phyloP scores from a whole-genome alignment of 2,113 vertebrate species.

The Nibea albiflora region DNA sequence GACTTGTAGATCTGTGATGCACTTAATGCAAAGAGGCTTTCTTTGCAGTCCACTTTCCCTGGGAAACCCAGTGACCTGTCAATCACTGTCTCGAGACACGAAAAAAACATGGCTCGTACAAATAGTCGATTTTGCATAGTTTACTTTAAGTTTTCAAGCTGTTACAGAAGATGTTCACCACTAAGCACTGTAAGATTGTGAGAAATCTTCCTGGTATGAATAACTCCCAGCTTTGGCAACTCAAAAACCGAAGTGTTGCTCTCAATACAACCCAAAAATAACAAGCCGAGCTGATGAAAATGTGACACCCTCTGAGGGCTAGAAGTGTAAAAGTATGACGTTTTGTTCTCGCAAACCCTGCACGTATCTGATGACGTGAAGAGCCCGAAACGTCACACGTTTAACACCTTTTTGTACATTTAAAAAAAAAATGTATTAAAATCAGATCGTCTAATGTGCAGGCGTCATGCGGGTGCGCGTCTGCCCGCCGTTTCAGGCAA shows the following conservation, averaged over 20 bases:
- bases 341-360: background rate
- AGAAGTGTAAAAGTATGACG: background rate
- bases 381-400: background rate
- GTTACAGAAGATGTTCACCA: background rate
- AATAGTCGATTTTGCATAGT: background rate
- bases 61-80: background rate
- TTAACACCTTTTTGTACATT: too few species aligned
- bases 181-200: background rate
- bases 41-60: slow-evolving; percentile 21
- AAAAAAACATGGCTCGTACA: background rate
- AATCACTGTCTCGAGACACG: background rate
- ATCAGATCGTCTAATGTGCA: background rate
- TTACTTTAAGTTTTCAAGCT: background rate
- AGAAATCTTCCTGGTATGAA: slow-evolving; percentile 3
- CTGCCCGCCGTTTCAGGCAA: background rate
- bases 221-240: slow-evolving; percentile 14
- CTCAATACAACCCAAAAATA: background rate
- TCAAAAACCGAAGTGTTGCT: background rate
- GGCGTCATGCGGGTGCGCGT: slow-evolving; percentile 11
- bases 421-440: too few species aligned
- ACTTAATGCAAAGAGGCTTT: slow-evolving; percentile 36
- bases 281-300: background rate
- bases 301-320: background rate
- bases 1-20: slow-evolving; percentile 23
- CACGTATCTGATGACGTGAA: background rate